A percentile compares a stretch with the other conserved stretches of the same genome.
phyloP scores from a whole-genome alignment of 2,113 vertebrate species.

The Hyperoodon ampullatus region DNA sequence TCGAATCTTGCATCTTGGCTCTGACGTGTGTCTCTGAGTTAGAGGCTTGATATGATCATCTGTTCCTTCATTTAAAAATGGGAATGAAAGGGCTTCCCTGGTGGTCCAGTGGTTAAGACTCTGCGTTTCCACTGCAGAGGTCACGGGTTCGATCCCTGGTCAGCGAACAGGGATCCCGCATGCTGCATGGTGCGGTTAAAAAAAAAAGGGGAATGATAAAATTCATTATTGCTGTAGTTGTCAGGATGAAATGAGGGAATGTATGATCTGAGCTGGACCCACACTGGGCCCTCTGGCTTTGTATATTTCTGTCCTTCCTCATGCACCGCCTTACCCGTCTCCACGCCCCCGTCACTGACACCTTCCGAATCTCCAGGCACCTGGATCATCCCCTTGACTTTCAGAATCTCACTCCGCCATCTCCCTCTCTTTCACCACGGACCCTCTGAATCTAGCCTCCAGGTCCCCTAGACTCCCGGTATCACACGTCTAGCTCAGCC shows the following conservation, averaged over 20 bases:
- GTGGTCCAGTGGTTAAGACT: too few relatives aligned
- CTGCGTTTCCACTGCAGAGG: too few relatives aligned
- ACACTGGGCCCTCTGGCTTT: rapidly evolving
- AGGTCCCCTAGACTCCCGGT: neutral
- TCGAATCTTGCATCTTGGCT: neutral
- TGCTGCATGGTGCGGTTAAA: neutral
- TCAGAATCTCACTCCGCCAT: neutral
- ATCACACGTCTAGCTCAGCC: neutral
- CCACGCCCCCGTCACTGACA: rapidly evolving
- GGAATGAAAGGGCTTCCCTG: neutral
- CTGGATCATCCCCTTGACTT: neutral
- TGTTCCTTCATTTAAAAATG: neutral
- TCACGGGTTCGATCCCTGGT: too few relatives aligned
- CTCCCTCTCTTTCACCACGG: too few relatives aligned
- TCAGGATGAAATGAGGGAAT: neutral
- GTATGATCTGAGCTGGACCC: neutral
- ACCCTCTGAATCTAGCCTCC: neutral
- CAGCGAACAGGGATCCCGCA: too few relatives aligned
- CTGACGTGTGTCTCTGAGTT: neutral
- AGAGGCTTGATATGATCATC: neutral
- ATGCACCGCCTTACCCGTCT: rapidly evolving
- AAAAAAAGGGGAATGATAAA: neutral
- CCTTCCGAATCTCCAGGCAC: neutral
- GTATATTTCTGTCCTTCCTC: neutral
- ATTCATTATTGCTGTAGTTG: rapidly evolving